Base-by-base conservation (phyloP, 1,140 invertebrate genomes). In the Limonius californicus region DNA sequence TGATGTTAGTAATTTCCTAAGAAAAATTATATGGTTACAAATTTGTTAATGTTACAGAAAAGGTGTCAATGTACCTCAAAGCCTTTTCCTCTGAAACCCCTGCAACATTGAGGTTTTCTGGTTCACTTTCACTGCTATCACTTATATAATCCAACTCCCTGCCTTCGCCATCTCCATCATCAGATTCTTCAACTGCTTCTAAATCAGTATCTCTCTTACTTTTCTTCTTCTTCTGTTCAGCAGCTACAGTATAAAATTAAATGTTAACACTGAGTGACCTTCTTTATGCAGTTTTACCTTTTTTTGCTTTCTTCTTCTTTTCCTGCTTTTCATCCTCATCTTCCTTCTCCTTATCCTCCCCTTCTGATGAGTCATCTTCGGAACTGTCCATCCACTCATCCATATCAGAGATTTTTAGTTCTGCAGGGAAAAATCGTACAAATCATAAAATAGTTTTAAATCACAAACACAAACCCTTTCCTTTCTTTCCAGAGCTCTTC, bases 121-220 rank as follows among this genome's bases (percentile, higher is more conserved):
- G 84, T 72, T 91, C 90, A 7, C 89, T 88, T 67, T 89, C 90
- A 14, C 89, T 90, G 2, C 90, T 92, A 71, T 92, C 90, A 1
- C 89, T 91, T 68, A 92, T 91, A 68, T 94, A 94, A 76, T 93
- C 91, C 59, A 85, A 81, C 81, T 98, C 95, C 63, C 90, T 78
- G 0, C 94, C 94, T 81, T 98, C 95, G 72, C 92, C 93, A 77
- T 98, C 95, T 0, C 95, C 95, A 77, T 97, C 95, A 79, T 97
- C 95, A 72, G 94, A 97, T 76, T 98, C 95, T 77, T 98, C 95
- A 56, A 92, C 84, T 0, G 93, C 93, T 72, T 95, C 94, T 68
- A 90, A 87, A 70, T 96, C 89, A 0, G 92, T 87, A 63, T 84
- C 84, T 61, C 88, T 81, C 58, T 87, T 84, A 57, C 87, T 87